phyloP scores from a whole-genome alignment of 2,797 vertebrate genomes.

The Acestrorhynchus altus region DNA sequence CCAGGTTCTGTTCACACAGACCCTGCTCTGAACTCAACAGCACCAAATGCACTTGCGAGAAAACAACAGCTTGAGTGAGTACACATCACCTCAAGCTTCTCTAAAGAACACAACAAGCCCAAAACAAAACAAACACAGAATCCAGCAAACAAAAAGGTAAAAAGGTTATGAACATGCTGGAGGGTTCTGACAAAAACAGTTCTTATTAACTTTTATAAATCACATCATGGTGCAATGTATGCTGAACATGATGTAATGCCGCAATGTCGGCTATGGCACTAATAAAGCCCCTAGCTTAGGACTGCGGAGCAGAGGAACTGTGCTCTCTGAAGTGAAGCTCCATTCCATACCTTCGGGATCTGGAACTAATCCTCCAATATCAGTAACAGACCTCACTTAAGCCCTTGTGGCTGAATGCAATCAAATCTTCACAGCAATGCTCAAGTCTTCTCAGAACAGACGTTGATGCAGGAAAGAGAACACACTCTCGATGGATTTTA shows the following conservation, averaged over 20 bases:
- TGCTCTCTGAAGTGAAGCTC: background rate
- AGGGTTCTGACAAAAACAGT: background rate
- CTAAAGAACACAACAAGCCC: background rate
- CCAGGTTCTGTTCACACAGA: conserved; percentile 8
- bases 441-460: background rate
- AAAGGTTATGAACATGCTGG: too few species aligned
- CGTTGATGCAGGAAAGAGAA: background rate
- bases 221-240: background rate
- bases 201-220: background rate
- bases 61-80: conserved; percentile 16
- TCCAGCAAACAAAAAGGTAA: background rate
- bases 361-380: background rate
- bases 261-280: background rate
- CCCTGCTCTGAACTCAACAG: background rate
- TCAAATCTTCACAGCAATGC: background rate
- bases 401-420: background rate
- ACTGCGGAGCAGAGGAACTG: background rate
- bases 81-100: background rate
- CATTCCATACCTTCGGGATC: background rate
- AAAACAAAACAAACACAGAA: background rate
- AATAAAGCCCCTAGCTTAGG: background rate
- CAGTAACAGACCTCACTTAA: background rate
- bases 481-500: background rate
- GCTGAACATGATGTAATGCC: too few species aligned
- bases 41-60: background rate